Base-by-base conservation (phyloP, 35 echinoderm and acorn worm species). In the Patiria miniata region DNA sequence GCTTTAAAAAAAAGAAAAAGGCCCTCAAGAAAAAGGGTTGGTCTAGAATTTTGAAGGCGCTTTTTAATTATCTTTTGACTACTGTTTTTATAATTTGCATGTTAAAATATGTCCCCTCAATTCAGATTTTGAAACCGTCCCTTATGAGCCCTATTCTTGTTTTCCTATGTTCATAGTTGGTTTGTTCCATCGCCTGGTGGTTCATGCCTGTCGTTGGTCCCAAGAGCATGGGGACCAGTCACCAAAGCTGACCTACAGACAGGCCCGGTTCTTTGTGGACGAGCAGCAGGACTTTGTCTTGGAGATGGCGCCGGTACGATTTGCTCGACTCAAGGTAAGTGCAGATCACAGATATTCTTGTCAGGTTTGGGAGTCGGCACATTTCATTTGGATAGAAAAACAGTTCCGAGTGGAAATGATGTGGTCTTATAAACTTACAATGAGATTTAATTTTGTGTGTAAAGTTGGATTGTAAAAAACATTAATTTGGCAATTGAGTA, bases 151-250 rank as follows among this genome's bases (percentile, higher is more conserved):
- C n/a, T n/a, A 47, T 4, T 39, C 39, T 42, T 42, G 8, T 80
- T 80, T 50, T 0, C 16, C 37, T 86, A 19, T 7, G 59, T 52
- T 47, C 34, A 30, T 79, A 90, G 92, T 90, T 90, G 92, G 92
- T 55, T 47, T 94, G 32, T 94, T 94, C 59, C 92, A 94, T 39
- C 87, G 92, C 40, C 89, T 94, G 10, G 47, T 94, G 54, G 89
- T 87, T 28, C 51, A 83, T 39, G 87, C 83, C 10, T 83, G 85
- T 3, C 44, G 92, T 14, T 94, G 92, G 92, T 86, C 69, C 36
- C 87, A 90, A 33, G 92, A 94, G 40, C 92, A 94, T 57, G 92
- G 92, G 16, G 92, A 87, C 17, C 82, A 77, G 51, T 81, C 89
- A 77, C 92, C 92, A 9, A 87, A 87, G 55, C 83, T 94, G 23